Evolutionary conservation across 2,888 invertebrate species (phyloP).

Genomic region (Gandaritis pyraliata): DNA sequence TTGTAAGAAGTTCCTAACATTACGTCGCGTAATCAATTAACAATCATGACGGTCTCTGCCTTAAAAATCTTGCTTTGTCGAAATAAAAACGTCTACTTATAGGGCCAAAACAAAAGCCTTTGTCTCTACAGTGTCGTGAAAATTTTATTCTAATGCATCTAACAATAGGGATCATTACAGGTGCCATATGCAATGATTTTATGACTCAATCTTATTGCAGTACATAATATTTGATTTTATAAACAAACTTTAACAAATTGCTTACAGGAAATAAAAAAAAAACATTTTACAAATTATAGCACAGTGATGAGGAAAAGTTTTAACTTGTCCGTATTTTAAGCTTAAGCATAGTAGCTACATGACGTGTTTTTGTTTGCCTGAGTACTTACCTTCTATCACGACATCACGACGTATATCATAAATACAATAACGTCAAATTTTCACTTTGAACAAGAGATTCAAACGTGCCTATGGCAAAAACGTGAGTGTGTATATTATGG

Average conservation of each 20-base stretch:
- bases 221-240: too few species aligned
- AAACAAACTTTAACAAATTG: too few species aligned
- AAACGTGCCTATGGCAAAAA: constrained; percentile 10
- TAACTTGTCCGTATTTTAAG: too few species aligned
- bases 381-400: constrained; percentile 4
- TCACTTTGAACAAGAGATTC: constrained; percentile 11
- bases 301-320: too few species aligned
- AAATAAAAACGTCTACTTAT: constrained; percentile 7
- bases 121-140: constrained; percentile 12
- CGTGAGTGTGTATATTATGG: constrained; percentile 17
- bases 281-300: too few species aligned
- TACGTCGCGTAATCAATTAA: neutral
- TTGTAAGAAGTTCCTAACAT: neutral
- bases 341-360: too few species aligned
- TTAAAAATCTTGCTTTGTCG: neutral
- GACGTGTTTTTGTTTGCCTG: neutral
- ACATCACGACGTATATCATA: constrained; percentile 7
- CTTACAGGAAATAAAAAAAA: too few species aligned
- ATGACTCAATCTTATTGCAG: neutral
- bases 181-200: constrained; percentile 14
- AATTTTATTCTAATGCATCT: constrained; percentile 14
- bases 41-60: neutral
- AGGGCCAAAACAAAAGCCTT: constrained; percentile 21
- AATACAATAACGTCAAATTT: constrained; percentile 19
- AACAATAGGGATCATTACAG: constrained; percentile 22